Evolutionary conservation across 53 echinoderm and acorn worm genomes (phyloP).

Genomic region (Glandiceps talaboti): DNA sequence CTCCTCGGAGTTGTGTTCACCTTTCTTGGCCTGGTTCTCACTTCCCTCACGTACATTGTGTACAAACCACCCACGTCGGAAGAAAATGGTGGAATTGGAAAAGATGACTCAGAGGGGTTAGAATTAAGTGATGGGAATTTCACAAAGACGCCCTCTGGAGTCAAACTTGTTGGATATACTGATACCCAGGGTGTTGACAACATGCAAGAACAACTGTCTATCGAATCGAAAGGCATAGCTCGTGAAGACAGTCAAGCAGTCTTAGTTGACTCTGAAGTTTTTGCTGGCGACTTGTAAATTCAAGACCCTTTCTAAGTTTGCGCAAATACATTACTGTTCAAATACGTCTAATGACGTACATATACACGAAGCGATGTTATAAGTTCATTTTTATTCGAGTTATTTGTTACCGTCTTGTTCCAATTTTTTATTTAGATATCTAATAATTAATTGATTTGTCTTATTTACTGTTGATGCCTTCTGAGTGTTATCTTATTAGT

Average conservation of each 20-base stretch:
- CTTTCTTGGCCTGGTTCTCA: constrained; percentile 28
- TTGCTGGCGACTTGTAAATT: too few species aligned
- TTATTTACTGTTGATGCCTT: too few species aligned
- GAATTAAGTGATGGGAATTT: neutral
- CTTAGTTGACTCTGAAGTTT: neutral
- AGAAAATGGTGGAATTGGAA: neutral
- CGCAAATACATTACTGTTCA: too few species aligned
- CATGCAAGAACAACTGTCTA: neutral
- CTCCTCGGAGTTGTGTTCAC: constrained; percentile 11
- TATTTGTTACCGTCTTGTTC: too few species aligned
- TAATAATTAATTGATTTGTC: too few species aligned
- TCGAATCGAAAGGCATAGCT: neutral
- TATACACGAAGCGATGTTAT: too few species aligned
- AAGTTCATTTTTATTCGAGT: too few species aligned
- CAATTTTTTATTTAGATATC: too few species aligned
- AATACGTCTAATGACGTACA: too few species aligned
- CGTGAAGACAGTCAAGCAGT: neutral
- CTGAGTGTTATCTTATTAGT: too few species aligned
- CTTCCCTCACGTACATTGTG: constrained; percentile 13
- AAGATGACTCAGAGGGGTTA: neutral
- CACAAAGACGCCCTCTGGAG: neutral
- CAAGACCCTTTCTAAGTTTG: too few species aligned
- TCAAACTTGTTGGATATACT: neutral
- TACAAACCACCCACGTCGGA: constrained; percentile 44
- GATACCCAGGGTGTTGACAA: neutral